Evolutionary conservation across 2,113 vertebrate species (phyloP).

Genomic region (Halcyon senegalensis): DNA sequence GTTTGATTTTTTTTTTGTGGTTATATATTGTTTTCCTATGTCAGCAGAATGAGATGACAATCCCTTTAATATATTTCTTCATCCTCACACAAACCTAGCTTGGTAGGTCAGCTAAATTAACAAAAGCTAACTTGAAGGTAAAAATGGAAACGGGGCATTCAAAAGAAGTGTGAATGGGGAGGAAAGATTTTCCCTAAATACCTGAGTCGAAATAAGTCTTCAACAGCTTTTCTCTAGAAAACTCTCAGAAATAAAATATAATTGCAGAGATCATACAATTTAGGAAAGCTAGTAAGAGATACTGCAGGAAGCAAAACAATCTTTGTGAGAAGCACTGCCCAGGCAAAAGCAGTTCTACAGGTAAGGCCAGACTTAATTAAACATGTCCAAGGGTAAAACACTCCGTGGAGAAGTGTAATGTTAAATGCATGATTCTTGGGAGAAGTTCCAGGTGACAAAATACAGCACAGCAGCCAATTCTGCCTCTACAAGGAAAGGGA

Average conservation of each 20-base stretch:
- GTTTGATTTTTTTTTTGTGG: not conserved
- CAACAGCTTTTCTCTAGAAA: not conserved
- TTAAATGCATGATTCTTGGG: not conserved
- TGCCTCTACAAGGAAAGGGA: not conserved
- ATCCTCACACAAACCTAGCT: not conserved
- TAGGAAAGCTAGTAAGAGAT: not conserved
- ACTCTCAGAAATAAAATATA: slow-evolving; percentile 21
- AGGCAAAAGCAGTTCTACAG: not conserved
- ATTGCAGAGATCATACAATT: not conserved
- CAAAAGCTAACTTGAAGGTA: not conserved
- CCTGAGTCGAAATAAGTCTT: not conserved
- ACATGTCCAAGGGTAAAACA: not conserved
- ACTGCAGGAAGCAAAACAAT: not conserved
- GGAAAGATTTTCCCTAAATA: not conserved
- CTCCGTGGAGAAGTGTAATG: not conserved
- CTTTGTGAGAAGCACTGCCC: not conserved
- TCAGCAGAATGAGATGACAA: not conserved
- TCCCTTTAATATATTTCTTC: not conserved
- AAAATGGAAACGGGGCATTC: not conserved
- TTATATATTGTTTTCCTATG: not conserved
- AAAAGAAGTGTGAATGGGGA: not conserved
- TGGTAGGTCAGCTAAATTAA: not conserved
- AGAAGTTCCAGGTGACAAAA: not conserved
- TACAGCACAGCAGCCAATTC: not conserved
- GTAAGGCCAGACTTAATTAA: not conserved